Percentiles rank a stretch among this genome's conserved stretches.
phyloP scores from a whole-genome alignment of 2,797 vertebrate genomes.

The Coluber constrictor region DNA sequence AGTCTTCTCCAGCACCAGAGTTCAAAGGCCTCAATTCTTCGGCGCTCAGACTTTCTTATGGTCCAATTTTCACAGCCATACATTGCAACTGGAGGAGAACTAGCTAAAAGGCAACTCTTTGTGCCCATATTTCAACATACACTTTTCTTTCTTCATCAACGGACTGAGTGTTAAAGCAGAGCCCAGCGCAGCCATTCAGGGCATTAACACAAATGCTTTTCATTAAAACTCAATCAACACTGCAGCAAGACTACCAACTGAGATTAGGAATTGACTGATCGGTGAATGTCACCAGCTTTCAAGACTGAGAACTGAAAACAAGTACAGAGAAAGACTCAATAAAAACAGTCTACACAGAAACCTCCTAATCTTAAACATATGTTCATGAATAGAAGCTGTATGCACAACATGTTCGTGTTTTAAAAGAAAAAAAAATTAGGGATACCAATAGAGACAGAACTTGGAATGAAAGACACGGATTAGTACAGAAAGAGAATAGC shows the following conservation, averaged over 20 bases:
- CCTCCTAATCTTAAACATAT: slow-evolving; percentile 20
- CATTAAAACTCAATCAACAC: slow-evolving; percentile 20
- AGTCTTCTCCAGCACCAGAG: no score
- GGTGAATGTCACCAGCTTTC: slow-evolving; percentile 15
- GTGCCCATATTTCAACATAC: neutral
- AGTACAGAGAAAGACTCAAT: slow-evolving; percentile 5
- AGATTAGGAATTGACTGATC: neutral
- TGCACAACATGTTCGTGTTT: neutral
- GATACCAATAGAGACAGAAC: neutral
- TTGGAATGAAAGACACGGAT: neutral
- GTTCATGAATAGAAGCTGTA: neutral
- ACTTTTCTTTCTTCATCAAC: slow-evolving; percentile 3
- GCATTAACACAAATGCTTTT: slow-evolving; percentile 22
- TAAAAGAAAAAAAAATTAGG: neutral
- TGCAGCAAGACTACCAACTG: slow-evolving; percentile 11
- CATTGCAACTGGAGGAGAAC: neutral
- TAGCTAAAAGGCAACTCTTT: neutral
- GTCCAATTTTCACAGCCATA: no score
- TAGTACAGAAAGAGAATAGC: neutral
- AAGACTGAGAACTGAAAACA: slow-evolving; percentile 4
- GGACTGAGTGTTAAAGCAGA: neutral
- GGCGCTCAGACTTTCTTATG: no score
- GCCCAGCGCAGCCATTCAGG: neutral
- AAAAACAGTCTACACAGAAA: neutral
- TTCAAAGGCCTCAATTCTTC: no score